phyloP scores from a whole-genome alignment of 2,888 invertebrate genomes.

The Saturnia japonica region DNA sequence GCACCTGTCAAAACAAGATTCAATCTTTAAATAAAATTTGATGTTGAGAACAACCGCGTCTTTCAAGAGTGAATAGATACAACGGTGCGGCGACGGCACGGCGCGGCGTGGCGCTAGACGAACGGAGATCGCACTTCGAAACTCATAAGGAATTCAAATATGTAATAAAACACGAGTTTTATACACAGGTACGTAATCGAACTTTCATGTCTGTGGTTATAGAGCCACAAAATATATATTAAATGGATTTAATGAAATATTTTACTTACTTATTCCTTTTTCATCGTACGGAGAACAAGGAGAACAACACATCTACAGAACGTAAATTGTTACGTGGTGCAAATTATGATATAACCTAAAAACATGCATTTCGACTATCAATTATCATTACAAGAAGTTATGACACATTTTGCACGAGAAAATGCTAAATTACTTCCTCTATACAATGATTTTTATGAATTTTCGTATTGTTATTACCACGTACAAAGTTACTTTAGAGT shows the following conservation, averaged over 20 bases:
- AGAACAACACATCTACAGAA: no score
- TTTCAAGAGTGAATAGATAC: constrained; percentile 29
- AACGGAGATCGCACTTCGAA: constrained; percentile 25
- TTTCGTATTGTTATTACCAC: no score
- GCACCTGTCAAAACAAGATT: constrained; percentile 20
- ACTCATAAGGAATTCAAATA: constrained; percentile 41
- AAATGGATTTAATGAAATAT: neutral
- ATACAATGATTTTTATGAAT: no score
- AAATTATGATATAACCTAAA: no score
- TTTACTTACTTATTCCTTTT: no score
- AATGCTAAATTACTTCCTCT: no score
- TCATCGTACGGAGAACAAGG: no score
- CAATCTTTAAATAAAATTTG: constrained; percentile 27
- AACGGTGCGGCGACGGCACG: constrained; percentile 10
- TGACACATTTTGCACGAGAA: no score
- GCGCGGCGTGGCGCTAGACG: constrained; percentile 11
- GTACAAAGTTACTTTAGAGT: no score
- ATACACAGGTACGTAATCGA: constrained; percentile 10
- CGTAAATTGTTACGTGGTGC: no score
- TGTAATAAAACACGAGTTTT: constrained; percentile 27
- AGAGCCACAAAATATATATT: neutral
- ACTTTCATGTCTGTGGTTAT: neutral
- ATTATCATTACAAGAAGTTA: no score
- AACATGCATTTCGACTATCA: no score
- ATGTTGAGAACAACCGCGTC: constrained; percentile 26